These are phyloP conservation scores for Brachypodius melanocephalos DNA, from an alignment of 2,113 vertebrate species.

Conservation along the genomic window DNA sequence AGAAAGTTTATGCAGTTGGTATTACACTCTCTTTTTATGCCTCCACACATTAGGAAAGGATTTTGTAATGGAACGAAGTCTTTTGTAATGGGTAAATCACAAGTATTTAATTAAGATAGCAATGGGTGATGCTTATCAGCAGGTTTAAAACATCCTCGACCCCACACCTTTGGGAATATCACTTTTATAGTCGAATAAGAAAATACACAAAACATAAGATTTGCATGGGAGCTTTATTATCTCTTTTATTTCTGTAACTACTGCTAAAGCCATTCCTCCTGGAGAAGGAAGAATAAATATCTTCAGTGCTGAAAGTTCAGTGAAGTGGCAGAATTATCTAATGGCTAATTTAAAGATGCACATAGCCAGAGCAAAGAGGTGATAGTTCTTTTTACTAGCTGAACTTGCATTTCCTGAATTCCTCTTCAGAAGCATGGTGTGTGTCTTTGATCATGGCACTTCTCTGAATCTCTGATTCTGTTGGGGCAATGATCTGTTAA, in stretches of 20 bases:
- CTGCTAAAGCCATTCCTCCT: not conserved
- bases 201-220: slow-evolving; percentile 16
- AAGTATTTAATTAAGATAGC: slow-evolving; percentile 12
- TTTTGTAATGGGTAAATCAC: not conserved
- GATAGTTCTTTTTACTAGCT: not conserved
- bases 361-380: slow-evolving; percentile 14
- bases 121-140: not conserved
- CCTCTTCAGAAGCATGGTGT: not conserved
- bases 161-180: not conserved
- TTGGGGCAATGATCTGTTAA: not conserved
- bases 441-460: not conserved
- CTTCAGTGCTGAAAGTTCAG: not conserved
- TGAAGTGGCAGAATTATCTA: slow-evolving; percentile 44
- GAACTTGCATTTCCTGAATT: slow-evolving; percentile 10
- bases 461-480: not conserved
- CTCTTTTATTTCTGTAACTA: slow-evolving; percentile 15
- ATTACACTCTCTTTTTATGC: not conserved
- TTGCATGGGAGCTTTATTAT: slow-evolving; percentile 22
- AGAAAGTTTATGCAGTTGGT: not conserved
- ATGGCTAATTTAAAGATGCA: slow-evolving; percentile 30
- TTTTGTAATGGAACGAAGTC: not conserved
- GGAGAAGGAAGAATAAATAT: not conserved
- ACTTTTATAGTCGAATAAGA: slow-evolving; percentile 1
- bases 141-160: not conserved
- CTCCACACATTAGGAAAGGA: not conserved